Percentiles rank a stretch among this genome's conserved stretches.
Evolutionary conservation across 2,888 invertebrate species (phyloP).

Genomic region (Spisula solida): DNA sequence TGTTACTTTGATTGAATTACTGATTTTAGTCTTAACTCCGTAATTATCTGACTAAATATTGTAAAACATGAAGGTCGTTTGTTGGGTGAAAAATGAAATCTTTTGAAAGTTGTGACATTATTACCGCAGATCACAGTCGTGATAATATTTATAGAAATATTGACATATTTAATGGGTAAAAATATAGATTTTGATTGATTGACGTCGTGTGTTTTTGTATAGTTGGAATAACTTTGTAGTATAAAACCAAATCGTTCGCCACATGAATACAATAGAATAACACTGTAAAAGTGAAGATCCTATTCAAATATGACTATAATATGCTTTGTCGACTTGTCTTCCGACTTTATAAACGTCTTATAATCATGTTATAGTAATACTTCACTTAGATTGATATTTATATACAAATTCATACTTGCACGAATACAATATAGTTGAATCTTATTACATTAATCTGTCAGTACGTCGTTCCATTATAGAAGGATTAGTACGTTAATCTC

Average conservation of each 20-base stretch:
- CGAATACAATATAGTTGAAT: not conserved
- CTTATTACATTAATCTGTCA: not conserved
- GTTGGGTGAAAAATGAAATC: not conserved
- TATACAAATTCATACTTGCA: not conserved
- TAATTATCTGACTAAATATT: not conserved
- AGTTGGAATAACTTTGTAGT: not conserved
- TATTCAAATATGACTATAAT: not conserved
- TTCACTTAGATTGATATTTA: not conserved
- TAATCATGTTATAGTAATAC: not conserved
- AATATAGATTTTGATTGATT: slow-evolving; percentile 1
- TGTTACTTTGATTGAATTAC: not conserved
- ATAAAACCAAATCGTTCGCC: not conserved
- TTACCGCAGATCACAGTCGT: not conserved
- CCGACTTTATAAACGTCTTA: not conserved
- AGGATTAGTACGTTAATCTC: slow-evolving; percentile 2
- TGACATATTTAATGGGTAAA: not conserved
- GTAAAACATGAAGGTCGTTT: not conserved
- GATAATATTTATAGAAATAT: not conserved
- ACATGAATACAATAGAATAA: slow-evolving; percentile 6
- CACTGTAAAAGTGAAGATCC: not conserved
- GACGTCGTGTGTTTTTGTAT: not conserved
- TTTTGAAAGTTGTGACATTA: not conserved
- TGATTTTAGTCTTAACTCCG: not conserved
- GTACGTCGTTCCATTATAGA: not conserved
- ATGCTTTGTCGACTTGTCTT: not conserved